A percentile compares a stretch with the other conserved stretches of the same genome.
Conservation (phyloP, 2,113 vertebrate species). For the Perca fluviatilis region DNA sequence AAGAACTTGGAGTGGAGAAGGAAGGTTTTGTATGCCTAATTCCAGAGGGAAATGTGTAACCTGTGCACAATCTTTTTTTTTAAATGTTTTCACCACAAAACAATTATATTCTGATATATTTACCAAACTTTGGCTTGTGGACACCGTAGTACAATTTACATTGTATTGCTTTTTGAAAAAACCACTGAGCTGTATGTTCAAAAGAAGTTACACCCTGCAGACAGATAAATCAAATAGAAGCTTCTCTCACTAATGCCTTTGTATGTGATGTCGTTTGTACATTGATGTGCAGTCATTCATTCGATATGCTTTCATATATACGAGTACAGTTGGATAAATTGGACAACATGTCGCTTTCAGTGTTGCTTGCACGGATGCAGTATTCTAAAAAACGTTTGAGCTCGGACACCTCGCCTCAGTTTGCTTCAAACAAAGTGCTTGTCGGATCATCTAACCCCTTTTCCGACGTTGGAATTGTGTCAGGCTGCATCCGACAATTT, state of each 20-base stretch:
- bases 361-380: neutral
- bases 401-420: too few relatives aligned
- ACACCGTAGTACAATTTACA: too few relatives aligned
- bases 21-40: neutral
- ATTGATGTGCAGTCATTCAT: neutral
- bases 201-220: too few relatives aligned
- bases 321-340: neutral
- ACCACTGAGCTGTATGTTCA: neutral
- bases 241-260: neutral
- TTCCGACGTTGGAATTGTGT: too few relatives aligned
- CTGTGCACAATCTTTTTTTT: neutral
- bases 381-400: neutral
- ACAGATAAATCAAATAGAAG: too few relatives aligned
- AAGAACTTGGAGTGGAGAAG: neutral
- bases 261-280: neutral
- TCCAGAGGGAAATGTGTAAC: constrained; percentile 1
- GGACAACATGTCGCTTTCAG: too few relatives aligned
- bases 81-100: neutral
- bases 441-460: too few relatives aligned
- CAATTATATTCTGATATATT: neutral
- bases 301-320: neutral
- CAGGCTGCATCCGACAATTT: too few relatives aligned
- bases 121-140: neutral
- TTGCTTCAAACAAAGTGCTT: too few relatives aligned
- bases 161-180: neutral